A percentile compares a stretch with the other conserved stretches of the same genome.
phyloP scores from a whole-genome alignment of 2,888 invertebrate species.

The Eristalis intricaria region DNA sequence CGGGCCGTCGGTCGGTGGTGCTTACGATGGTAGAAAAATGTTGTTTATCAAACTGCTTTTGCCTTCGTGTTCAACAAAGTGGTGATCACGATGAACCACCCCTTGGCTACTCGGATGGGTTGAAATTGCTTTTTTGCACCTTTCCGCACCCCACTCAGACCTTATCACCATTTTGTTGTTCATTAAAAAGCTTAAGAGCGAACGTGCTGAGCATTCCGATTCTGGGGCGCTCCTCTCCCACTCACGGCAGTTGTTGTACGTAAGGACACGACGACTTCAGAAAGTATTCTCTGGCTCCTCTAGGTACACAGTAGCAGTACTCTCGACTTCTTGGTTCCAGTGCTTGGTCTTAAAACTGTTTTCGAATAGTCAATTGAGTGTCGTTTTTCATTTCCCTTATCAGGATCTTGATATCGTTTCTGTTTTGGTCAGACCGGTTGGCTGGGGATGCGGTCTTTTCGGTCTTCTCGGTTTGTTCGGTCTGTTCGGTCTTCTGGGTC shows the following conservation, averaged over 20 bases:
- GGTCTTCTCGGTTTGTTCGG: not conserved
- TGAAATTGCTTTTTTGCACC: conserved; percentile 50
- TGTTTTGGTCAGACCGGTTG: conserved; percentile 56
- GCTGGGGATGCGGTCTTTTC: not conserved
- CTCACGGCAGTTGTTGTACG: not conserved
- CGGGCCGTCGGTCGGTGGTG: not conserved
- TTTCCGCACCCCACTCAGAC: conserved; percentile 41
- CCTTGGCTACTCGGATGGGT: not conserved
- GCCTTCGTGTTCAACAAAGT: conserved; percentile 47
- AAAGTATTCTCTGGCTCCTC: conserved; percentile 39
- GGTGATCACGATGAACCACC: conserved; percentile 13
- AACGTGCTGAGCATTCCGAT: conserved; percentile 73
- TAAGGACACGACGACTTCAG: conserved; percentile 11
- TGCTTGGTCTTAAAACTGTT: conserved; percentile 66
- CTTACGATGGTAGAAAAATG: conserved; percentile 61
- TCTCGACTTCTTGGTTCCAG: conserved; percentile 57
- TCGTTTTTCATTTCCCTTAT: conserved; percentile 70
- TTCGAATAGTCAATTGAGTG: conserved; percentile 69
- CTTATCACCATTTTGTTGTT: conserved; percentile 74
- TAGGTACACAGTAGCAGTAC: conserved; percentile 8
- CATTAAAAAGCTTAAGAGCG: conserved; percentile 74
- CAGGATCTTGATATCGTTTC: conserved; percentile 62
- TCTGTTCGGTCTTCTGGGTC: not conserved
- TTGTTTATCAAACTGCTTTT: conserved; percentile 61
- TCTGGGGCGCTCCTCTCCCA: conserved; percentile 46